Evolutionary conservation across 37 sponge, comb jelly and placozoan genomes (phyloP), one percentile per base, ranked within the genome.

Genomic region (Tethya wilhelma): DNA sequence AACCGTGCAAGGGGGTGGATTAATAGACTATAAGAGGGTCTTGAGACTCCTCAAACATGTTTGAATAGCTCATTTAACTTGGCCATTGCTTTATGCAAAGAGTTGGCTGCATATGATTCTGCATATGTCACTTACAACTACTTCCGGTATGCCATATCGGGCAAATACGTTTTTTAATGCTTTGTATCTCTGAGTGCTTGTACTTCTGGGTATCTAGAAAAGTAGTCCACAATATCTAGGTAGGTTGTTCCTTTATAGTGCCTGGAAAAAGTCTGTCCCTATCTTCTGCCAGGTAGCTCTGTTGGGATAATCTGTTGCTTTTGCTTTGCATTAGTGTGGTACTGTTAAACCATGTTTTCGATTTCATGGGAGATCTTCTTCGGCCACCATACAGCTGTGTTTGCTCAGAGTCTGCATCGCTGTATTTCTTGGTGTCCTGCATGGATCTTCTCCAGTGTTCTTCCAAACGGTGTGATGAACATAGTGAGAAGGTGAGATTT

Each of bases 91-190:
- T n/a, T n/a, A n/a, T n/a, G n/a, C n/a, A 69, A 73, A 67, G 49
- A 38, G 43, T 3, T 79, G 89, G 64, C 82, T 82, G 60, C 78
- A 38, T 80, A 88, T 2, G 31, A n/a, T 30, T 53, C 55, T 14
- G 78, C 77, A 70, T 82, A 82, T 28, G 65, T 82, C 89, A 45
- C 83, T 88, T 25, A 76, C 40, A 11, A 88, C 64, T 20, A 42
- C 28, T 49, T 76, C 66, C 7, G 72, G 83, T 44, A 87, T 75
- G 37, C 88, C 71, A 81, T 70, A 29, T 68, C 75, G 19, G 0
- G 81, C 26, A 69, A 86, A 86, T n/a, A 65, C 37, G 2, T 67
- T 29, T 46, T 88, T 88, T 44, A 88, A 33, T 1, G 65, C 59
- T 14, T 37, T 26, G 78, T 82, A 4, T 71, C 26, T 32, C 41